Evolutionary conservation across 2,113 vertebrate species (phyloP), one percentile per base, ranked within the genome.

Genomic region (Scytalopus superciliaris): DNA sequence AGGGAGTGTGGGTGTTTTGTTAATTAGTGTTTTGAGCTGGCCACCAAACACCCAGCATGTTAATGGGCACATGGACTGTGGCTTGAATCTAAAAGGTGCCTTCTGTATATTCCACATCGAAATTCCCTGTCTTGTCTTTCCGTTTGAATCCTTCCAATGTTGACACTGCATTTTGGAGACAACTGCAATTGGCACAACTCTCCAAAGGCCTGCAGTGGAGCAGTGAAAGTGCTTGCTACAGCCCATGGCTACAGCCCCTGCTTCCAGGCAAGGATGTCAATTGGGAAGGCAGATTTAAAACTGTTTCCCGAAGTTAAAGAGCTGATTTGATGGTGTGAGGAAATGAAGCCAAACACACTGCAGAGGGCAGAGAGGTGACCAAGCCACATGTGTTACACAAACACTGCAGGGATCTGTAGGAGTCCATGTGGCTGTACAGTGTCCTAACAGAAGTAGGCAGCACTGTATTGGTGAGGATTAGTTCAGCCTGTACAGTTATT

Each of bases 361-460:
- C 13, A 47, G 84, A 42, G 53, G 70, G 45, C 35, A 56, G 35
- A 39, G n/a, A 73, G 56, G 67, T 30, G 68, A 45, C 6, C 0
- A 1, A 14, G 10, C 25, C 52, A 16, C 19, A 4, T 3, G 24
- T 0, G 0, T 33, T 30, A 18, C 7, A 23, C 8, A 33, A 45
- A 59, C 31, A 24, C 39, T 27, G 10, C 14, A 42, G 37, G n/a
- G 30, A 68, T 55, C 69, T 6, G 19, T 6, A 7, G 1, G 12
- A 40, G 23, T 25, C 44, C 1, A 1, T 33, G 63, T 2, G 18
- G 39, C 6, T 55, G 25, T 1, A 35, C 8, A 52, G 62, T 40
- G 37, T 12, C 50, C 24, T 31, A 10, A 13, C 10, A 40, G 31
- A 16, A 49, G 49, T 1, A 52, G 49, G 63, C 64, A 50, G 33